Base-by-base conservation (phyloP, 2,113 vertebrate species). In the Grammomys surdaster region DNA sequence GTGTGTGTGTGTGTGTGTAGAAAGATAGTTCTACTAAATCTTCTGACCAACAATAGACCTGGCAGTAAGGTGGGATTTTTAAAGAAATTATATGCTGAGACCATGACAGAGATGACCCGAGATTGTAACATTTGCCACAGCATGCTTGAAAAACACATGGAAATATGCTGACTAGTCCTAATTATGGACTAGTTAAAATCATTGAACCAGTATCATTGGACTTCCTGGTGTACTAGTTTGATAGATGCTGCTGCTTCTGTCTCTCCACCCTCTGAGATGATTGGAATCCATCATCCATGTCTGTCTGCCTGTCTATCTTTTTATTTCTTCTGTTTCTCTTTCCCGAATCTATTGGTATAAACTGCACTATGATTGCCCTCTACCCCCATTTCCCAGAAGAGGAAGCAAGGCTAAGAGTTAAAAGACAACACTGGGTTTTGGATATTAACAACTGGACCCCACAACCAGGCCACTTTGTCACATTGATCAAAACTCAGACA, bases 41-140 rank as follows among this genome's bases (percentile, higher is more conserved):
- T 77, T 96, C 51, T 91, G 63, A 69, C 33, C 22, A 36, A 26
- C 28, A 69, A 16, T 69, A 40, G 95, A 94, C 88, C 72, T 94
- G 77, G 58, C n/a, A 89, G 70, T 48, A 91, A 51, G 80, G 78
- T 82, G 26, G 31, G 51, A 91, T 76, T 69, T 46, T 60, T 36
- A 89, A 82, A 82, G 65, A 51, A 91, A 60, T 4, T 56, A 36
- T 33, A 58, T 19, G 60, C 58, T 72, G 46, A 88, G 93, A 93
- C 67, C 19, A 87, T 33, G 60, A 93, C 46, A 86, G 82, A 73
- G 92, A 14, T 14, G 1, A 24, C 43, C 48, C 12, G 60, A 86
- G 89, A 85, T 4, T 75, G 10, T 81, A 91, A 14, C 20, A 72
- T 92, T 89, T 92, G 33, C 65, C 81, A 88, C 33, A 72, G 51